Percentiles rank a stretch among this genome's conserved stretches.
These are phyloP conservation scores for Anthopleura xanthogrammica DNA, from an alignment of 92 coral and sea anemone species.

Conservation along the genomic window DNA sequence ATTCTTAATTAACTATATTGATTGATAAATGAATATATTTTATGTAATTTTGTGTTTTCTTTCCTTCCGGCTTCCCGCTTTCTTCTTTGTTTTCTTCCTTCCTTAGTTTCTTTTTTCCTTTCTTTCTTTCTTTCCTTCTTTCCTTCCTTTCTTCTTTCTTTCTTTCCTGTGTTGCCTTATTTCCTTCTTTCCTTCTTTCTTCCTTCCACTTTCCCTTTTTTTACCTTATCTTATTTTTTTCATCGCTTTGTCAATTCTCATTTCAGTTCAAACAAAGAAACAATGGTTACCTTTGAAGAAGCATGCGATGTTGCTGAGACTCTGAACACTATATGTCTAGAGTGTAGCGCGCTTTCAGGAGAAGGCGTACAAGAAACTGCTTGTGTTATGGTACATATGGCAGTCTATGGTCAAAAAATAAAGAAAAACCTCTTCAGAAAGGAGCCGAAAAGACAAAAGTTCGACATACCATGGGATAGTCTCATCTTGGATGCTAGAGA, in stretches of 20 bases:
- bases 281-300: constrained; percentile 7
- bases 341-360: constrained; percentile 22
- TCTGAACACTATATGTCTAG: constrained; percentile 21
- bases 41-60: neutral
- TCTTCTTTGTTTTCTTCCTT: neutral
- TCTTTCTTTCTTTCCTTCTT: neutral
- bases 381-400: constrained; percentile 12
- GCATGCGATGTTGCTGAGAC: neutral
- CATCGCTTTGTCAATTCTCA: neutral
- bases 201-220: neutral
- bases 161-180: neutral
- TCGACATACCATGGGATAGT: neutral
- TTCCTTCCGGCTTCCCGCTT: neutral
- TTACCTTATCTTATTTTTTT: neutral
- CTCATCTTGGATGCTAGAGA: constrained; percentile 23
- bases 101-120: neutral
- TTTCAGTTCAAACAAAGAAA: neutral
- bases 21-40: too few species aligned
- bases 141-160: neutral
- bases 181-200: too few species aligned
- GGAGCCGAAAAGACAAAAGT: neutral
- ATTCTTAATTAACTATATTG: neutral
- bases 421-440: constrained; percentile 10
- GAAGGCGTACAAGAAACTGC: constrained; percentile 25
- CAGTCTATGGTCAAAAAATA: constrained; percentile 26